Evolutionary conservation across 2,113 vertebrate genomes (phyloP).

Genomic region (Tetrao urogallus): DNA sequence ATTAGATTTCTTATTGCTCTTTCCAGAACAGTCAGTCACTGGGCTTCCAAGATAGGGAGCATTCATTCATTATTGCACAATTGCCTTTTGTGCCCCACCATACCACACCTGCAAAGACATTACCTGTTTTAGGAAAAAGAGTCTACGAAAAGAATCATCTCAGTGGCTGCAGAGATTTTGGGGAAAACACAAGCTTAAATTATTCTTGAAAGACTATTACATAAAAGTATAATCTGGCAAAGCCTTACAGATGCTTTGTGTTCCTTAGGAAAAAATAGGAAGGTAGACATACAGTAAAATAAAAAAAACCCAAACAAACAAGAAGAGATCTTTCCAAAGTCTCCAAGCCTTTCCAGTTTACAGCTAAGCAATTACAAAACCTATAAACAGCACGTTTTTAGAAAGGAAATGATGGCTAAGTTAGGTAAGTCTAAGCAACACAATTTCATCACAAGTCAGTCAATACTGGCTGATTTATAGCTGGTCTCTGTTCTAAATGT

Average conservation of each 20-base stretch:
- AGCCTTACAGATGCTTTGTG: background rate
- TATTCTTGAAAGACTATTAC: background rate
- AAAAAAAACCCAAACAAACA: background rate
- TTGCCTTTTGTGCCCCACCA: conserved; percentile 11
- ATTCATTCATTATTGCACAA: background rate
- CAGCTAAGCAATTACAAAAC: background rate
- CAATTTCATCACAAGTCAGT: background rate
- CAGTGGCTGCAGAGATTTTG: background rate
- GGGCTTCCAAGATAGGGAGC: background rate
- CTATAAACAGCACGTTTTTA: background rate
- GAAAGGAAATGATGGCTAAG: background rate
- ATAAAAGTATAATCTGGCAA: background rate
- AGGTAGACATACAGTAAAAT: background rate
- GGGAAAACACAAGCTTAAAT: background rate
- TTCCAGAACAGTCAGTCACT: background rate
- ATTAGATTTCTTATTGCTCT: background rate
- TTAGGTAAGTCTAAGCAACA: background rate
- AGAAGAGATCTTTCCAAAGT: background rate
- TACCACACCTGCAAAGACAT: background rate
- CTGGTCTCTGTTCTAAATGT: background rate
- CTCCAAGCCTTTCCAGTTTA: background rate
- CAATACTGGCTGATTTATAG: background rate
- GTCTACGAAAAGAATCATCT: background rate
- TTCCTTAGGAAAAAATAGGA: background rate
- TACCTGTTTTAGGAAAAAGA: background rate